Conservation (phyloP, 2,888 invertebrate genomes). For the Cosmia pyralina region DNA sequence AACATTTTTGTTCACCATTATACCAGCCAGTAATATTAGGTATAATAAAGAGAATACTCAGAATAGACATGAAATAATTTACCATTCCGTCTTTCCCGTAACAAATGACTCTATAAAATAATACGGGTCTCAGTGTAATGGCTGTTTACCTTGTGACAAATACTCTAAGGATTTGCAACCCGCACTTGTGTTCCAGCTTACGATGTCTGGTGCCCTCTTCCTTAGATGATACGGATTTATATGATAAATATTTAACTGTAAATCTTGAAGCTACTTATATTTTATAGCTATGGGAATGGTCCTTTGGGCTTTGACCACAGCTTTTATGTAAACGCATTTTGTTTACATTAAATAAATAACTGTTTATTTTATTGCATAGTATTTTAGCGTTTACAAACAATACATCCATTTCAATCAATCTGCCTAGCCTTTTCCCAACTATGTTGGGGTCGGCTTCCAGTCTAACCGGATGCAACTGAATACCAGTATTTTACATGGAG, state of each 20-base stretch:
- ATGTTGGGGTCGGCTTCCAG: too few species aligned
- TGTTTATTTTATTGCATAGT: slow-evolving; percentile 5
- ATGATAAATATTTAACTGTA: slow-evolving; percentile 56
- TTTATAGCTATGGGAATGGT: slow-evolving; percentile 18
- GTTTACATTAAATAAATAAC: slow-evolving; percentile 16
- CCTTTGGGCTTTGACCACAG: neutral
- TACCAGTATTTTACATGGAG: too few species aligned
- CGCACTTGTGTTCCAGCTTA: slow-evolving; percentile 49
- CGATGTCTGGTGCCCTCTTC: slow-evolving; percentile 39
- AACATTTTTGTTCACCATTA: slow-evolving; percentile 40
- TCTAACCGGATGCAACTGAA: too few species aligned
- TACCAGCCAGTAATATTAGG: slow-evolving; percentile 33
- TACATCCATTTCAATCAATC: neutral
- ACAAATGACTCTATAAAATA: slow-evolving; percentile 69
- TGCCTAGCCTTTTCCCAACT: too few species aligned
- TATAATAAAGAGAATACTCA: slow-evolving; percentile 38
- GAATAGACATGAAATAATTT: slow-evolving; percentile 57
- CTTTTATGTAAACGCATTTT: neutral
- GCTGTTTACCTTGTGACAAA: slow-evolving; percentile 69
- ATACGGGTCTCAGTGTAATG: slow-evolving; percentile 59
- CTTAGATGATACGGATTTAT: slow-evolving; percentile 53
- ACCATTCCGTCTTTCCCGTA: slow-evolving; percentile 54
- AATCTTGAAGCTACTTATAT: slow-evolving; percentile 24
- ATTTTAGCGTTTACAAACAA: neutral
- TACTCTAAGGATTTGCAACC: slow-evolving; percentile 63